Evolutionary conservation across 2,888 invertebrate species (phyloP), one percentile per base, ranked within the genome.

Genomic region (Heliconius charithonia): DNA sequence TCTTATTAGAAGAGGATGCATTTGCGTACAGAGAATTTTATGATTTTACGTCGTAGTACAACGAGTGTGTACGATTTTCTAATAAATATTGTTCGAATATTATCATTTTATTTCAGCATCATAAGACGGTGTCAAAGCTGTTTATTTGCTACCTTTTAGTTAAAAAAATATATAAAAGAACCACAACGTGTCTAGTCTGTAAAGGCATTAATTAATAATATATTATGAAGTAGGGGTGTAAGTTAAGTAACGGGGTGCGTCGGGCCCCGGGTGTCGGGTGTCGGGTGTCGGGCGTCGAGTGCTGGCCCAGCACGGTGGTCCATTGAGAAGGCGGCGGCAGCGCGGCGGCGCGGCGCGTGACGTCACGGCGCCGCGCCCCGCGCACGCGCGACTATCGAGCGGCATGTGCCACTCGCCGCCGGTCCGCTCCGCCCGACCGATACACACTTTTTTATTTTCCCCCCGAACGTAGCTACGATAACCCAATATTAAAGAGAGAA

Each of bases 331-430:
- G 86, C 81, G 84, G 81, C 81, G 84, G 85, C 84, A 87, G 85
- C 86, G 89, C 91, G 91, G 87, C 90, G 91, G 90, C 90, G 91
- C 89, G 89, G 81, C 82, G 83, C 82, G 89, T 92, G 92, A 92
- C 93, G 93, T 92, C 92, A 91, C 92, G 84, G 83, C 87, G 86
- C 86, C 85, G 83, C 87, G 86, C 87, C 87, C 87, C 92, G 89
- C 95, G 94, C 93, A 92, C 85, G 95, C 94, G 94, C 89, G 85
- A 81, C 89, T 95, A 95, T 95, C 94, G 95, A 95, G 89, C 95
- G 93, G 92, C 93, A 93, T 93, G 93, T 92, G 92, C 90, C 92
- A 87, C 89, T 89, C 90, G 88, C 92, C 88, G 92, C 93, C 92
- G 91, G 92, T 88, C 81, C 90, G 89, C 89, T 88, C 91, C 90